These are phyloP conservation scores for Eudorcas thomsonii DNA, from an alignment of 2,113 vertebrate species.

Conservation along the genomic window DNA sequence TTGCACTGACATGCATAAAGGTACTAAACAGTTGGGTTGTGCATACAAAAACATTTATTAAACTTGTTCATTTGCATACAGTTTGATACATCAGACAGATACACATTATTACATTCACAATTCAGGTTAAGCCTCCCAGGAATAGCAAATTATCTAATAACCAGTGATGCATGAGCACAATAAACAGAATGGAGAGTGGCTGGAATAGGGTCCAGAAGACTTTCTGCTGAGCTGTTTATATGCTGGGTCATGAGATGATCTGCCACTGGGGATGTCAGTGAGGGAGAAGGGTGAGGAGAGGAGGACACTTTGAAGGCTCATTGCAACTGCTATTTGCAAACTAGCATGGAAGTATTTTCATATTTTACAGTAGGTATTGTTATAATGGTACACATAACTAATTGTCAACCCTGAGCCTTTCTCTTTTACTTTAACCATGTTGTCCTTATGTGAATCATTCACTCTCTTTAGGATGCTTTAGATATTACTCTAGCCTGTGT, in stretches of 20 bases:
- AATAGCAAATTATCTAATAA: not conserved
- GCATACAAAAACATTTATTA: not conserved
- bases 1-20: not conserved
- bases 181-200: not conserved
- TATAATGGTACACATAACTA: not conserved
- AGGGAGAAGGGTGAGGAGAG: not conserved
- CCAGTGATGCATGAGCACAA: not conserved
- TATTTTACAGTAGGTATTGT: not conserved
- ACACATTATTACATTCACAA: not conserved
- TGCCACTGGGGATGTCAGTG: not conserved
- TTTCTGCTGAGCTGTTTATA: not conserved
- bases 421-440: not conserved
- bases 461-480: not conserved
- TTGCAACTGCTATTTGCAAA: not conserved
- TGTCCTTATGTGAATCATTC: not conserved
- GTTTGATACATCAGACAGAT: not conserved
- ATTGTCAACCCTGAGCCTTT: not conserved
- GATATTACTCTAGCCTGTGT: not conserved
- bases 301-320: not conserved
- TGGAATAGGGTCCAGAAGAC: not conserved
- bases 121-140: not conserved
- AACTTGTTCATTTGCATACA: constrained; percentile 4
- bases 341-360: not conserved
- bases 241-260: not conserved
- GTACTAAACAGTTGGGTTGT: not conserved